phyloP scores from a whole-genome alignment of 1,140 invertebrate genomes.

The Drusus annulatus region DNA sequence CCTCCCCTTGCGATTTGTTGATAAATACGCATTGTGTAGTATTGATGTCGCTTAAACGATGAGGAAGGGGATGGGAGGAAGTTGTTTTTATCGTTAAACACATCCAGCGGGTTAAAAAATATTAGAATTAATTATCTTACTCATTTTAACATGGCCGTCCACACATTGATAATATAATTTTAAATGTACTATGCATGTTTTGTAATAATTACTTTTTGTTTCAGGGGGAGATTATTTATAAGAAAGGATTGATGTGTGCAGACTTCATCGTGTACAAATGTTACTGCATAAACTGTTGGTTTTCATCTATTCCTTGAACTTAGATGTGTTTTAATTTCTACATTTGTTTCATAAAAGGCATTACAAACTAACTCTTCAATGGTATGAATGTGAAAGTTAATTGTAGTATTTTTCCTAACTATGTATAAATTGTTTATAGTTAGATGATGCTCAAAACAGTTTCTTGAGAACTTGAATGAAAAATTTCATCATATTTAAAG shows the following conservation, averaged over 20 bases:
- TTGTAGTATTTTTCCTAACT: slow-evolving; percentile 44
- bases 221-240: slow-evolving; percentile 82
- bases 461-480: slow-evolving; percentile 23
- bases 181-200: too few species aligned
- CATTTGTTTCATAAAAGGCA: slow-evolving; percentile 41
- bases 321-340: not conserved
- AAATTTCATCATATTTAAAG: slow-evolving; percentile 18
- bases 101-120: too few species aligned
- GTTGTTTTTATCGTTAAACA: too few species aligned
- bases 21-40: too few species aligned
- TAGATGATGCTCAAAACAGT: slow-evolving; percentile 52
- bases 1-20: too few species aligned
- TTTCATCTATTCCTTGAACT: too few species aligned
- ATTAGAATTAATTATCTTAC: too few species aligned
- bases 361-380: slow-evolving; percentile 22
- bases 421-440: slow-evolving; percentile 50
- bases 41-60: too few species aligned
- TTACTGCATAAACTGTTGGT: too few species aligned
- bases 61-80: too few species aligned
- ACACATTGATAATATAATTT: too few species aligned
- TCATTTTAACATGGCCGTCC: too few species aligned
- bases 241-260: slow-evolving; percentile 72
- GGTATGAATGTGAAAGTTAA: slow-evolving; percentile 34
- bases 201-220: slow-evolving; percentile 60
- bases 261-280: slow-evolving; percentile 23